Evolutionary conservation across 2,797 vertebrate genomes (phyloP), one percentile per base, ranked within the genome.

Genomic region (Setipinna tenuifilis): DNA sequence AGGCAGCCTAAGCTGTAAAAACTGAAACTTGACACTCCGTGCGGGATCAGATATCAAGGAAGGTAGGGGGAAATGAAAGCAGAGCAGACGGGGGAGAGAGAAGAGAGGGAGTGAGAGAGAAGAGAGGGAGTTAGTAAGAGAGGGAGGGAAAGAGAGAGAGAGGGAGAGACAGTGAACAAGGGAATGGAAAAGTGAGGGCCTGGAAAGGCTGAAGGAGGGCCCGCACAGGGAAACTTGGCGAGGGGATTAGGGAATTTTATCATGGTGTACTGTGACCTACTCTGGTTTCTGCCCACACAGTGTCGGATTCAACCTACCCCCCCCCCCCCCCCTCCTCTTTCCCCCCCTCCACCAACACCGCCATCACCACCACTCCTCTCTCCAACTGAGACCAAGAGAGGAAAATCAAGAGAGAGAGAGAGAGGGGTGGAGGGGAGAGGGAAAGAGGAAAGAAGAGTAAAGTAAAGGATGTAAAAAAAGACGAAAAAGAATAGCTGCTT

Each of bases 1-100:
- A 96, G 96, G 94, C 95, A 95, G 97, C 96, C 97, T 97, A 96
- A 98, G 98, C 98, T 99, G 98, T 98, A 99, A 98, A 99, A 99
- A 98, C 97, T 97, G 98, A 96, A 99, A 99, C 96, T 94, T 88
- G 97, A 99, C 97, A 92, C 94, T 95, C 94, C 94, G 94, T 89
- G 90, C 92, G 91, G 93, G 97, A 97, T 99, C 98, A 91, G 94
- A 97, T 99, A 98, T 99, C 98, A 98, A 97, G 97, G 96, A 98
- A 98, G 98, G 97, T 97, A 97, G 96, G 97, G 96, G 96, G 97
- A 97, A 98, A 97, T 97, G 97, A 98, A 98, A 98, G 97, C 96
- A 96, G 97, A 97, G 96, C 94, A 96, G 96, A 95, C 93, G 93
- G 93, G 35, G 96, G 94, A 88, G 92, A 93, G 93, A 91, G 90